Conservation (phyloP, 2,113 vertebrate genomes). For the Azemiops feae region DNA sequence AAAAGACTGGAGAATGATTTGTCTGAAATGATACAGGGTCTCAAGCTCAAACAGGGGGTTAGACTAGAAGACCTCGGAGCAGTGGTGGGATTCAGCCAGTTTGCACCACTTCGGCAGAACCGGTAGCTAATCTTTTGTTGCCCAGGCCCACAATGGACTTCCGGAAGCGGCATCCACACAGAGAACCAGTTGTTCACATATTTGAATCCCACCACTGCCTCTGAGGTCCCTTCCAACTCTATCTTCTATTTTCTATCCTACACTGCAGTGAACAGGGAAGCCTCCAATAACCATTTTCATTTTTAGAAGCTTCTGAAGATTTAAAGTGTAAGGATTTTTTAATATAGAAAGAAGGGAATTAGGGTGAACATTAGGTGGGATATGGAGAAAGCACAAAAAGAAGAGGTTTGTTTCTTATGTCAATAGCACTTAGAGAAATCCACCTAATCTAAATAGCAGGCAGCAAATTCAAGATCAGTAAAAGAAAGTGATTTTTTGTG, state of each 20-base stretch:
- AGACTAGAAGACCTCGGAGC: not conserved
- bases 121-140: no score
- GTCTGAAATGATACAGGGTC: not conserved
- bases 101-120: no score
- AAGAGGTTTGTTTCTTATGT: not conserved
- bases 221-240: not conserved
- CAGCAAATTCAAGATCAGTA: not conserved
- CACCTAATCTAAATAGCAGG: not conserved
- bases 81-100: no score
- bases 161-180: no score
- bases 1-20: not conserved
- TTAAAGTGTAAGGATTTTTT: not conserved
- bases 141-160: no score
- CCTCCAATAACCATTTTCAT: not conserved
- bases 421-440: not conserved
- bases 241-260: not conserved
- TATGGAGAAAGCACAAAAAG: not conserved
- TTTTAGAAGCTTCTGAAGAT: not conserved
- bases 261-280: not conserved
- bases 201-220: not conserved
- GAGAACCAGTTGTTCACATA: no score
- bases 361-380: not conserved
- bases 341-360: not conserved
- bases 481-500: not conserved
- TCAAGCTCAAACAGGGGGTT: not conserved